Base-by-base conservation (phyloP, 2,888 invertebrate species). In the Sipha maydis region DNA sequence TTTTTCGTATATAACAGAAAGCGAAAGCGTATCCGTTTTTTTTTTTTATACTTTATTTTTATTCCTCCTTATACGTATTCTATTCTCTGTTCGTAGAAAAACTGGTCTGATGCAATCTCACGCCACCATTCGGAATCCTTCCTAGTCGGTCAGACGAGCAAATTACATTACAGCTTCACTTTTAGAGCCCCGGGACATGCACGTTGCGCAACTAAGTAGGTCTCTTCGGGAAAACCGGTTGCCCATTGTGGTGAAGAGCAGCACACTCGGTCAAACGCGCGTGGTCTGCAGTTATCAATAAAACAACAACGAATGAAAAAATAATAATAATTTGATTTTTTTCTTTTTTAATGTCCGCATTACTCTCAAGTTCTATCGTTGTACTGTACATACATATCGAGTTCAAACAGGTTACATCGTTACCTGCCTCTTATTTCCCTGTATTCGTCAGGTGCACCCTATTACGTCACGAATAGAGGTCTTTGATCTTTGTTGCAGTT, bases 131-230 rank as follows among this genome's bases (percentile, higher is more conserved):
- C 86, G 73, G 86, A 85, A 80, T 88, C 86, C 86, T 88, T 88
- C 86, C 86, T 88, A 88, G 86, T 80, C 86, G 86, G 86, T 80
- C 80, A 80, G 80, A 80, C 80, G 73, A 61, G 80, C 86, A 61
- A 80, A 80, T 80, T 80, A 80, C 19, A 80, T 67, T 80, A 73
- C 86, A 73, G 86, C 86, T 88, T 88, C 86, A 75, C 86, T 88
- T 88, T 80, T 56, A 79, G 48, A 38, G 56, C 73, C 80, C 86
- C 73, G 86, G 80, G 86, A 67, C n/a, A 75, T 31, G 48, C 48
- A 14, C 38, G 86, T 88, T 88, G 75, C 80, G 86, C 86, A 88
- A 88, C 86, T 80, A 80, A 88, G 86, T 88, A 88, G 86, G 86
- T 88, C 85, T 77, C 67, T 77, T 67, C 77, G 67, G 67, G 67